These are phyloP conservation scores for Hipposideros armiger DNA, from an alignment of 2,113 vertebrate genomes.

Conservation along the genomic window DNA sequence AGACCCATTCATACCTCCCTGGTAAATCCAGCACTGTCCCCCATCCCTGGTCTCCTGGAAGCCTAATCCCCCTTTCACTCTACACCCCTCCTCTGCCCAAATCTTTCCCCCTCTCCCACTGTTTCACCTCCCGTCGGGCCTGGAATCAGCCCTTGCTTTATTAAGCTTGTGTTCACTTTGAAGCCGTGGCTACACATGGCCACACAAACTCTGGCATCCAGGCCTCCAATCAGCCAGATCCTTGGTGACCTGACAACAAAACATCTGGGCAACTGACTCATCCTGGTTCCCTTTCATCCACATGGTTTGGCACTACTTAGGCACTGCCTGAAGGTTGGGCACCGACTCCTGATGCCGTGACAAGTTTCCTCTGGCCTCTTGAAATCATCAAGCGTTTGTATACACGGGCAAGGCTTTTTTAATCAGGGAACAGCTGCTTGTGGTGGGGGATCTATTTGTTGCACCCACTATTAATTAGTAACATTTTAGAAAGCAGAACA, in stretches of 20 bases:
- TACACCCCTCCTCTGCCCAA: neutral
- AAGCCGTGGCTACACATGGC: conserved; percentile 55
- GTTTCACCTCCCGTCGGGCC: neutral
- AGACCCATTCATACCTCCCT: no score
- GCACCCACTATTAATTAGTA: conserved; percentile 80
- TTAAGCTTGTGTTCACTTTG: conserved; percentile 28
- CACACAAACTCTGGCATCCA: conserved; percentile 64
- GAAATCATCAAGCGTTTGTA: conserved; percentile 78
- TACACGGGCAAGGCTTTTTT: conserved; percentile 74
- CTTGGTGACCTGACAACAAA: conserved; percentile 75
- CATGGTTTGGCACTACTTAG: conserved; percentile 72
- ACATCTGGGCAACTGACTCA: conserved; percentile 80
- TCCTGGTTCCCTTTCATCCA: conserved; percentile 75
- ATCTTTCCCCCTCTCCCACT: neutral
- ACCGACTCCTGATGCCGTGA: conserved; percentile 70
- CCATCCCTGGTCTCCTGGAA: neutral
- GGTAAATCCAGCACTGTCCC: no score
- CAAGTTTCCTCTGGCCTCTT: conserved; percentile 75
- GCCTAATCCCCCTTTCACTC: neutral
- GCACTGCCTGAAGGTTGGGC: conserved; percentile 69
- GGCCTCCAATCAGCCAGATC: conserved; percentile 57
- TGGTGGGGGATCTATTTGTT: conserved; percentile 74
- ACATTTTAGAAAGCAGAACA: conserved; percentile 73
- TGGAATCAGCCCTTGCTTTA: conserved; percentile 32
- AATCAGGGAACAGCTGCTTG: conserved; percentile 82